Conservation (phyloP, 2,888 invertebrate genomes). For the Eupithecia exiguata region DNA sequence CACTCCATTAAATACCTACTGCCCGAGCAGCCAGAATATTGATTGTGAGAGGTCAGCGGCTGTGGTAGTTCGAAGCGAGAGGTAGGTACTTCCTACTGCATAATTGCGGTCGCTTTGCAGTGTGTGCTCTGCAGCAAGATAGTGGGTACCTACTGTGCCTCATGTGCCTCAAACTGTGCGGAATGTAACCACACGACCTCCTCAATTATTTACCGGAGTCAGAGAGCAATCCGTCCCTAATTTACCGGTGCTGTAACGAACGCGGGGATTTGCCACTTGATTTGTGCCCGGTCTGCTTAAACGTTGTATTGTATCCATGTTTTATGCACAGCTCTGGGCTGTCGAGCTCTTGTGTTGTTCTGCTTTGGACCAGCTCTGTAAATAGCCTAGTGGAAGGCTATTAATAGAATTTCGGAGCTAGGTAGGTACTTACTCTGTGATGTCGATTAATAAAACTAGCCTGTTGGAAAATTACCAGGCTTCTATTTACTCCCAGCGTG, state of each 20-base stretch:
- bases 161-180: constrained; percentile 4
- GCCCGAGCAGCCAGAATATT: not conserved
- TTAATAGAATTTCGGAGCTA: not conserved
- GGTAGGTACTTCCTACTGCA: not conserved
- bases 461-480: not conserved
- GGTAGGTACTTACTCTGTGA: not conserved
- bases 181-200: constrained; percentile 23
- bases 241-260: constrained; percentile 12
- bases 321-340: constrained; percentile 4
- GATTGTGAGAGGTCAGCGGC: not conserved
- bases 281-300: constrained; percentile 18
- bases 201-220: constrained; percentile 29
- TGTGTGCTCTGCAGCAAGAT: not conserved
- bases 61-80: not conserved
- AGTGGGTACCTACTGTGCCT: not conserved
- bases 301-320: constrained; percentile 8
- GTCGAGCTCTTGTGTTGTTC: constrained; percentile 4
- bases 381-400: not conserved
- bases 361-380: not conserved
- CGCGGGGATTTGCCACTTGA: constrained; percentile 18
- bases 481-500: not conserved
- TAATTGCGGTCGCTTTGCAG: not conserved
- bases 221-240: constrained; percentile 23
- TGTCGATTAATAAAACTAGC: not conserved
- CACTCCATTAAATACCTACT: not conserved